phyloP scores from a whole-genome alignment of 2,797 vertebrate genomes.

The Masticophis lateralis region DNA sequence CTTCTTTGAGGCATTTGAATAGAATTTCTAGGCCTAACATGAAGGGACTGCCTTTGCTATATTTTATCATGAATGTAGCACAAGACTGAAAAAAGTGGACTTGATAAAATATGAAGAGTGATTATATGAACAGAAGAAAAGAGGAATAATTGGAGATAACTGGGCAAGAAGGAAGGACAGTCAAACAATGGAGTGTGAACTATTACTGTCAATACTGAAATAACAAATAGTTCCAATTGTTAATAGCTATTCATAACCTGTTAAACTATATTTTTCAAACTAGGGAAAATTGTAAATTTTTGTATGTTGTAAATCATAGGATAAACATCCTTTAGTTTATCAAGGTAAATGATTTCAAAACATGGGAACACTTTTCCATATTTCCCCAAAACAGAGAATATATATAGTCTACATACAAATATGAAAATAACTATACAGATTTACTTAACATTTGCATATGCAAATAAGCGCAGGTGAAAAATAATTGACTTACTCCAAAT shows the following conservation, averaged over 20 bases:
- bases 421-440: not conserved
- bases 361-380: not conserved
- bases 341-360: not conserved
- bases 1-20: not conserved
- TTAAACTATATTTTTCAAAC: not conserved
- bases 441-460: not conserved
- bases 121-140: not conserved
- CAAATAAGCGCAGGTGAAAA: not conserved
- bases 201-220: not conserved
- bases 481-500: not conserved
- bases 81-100: not conserved
- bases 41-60: not conserved
- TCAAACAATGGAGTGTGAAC: not conserved
- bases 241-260: not conserved
- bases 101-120: not conserved
- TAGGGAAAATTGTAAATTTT: not conserved
- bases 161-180: not conserved
- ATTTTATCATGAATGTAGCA: not conserved
- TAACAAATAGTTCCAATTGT: not conserved
- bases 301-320: not conserved
- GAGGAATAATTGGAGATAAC: not conserved
- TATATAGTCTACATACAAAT: not conserved
- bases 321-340: not conserved
- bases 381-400: not conserved
- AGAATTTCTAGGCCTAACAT: not conserved